These are phyloP conservation scores for Hydropsyche tenuis DNA, from an alignment of 1,140 invertebrate species.

Conservation along the genomic window DNA sequence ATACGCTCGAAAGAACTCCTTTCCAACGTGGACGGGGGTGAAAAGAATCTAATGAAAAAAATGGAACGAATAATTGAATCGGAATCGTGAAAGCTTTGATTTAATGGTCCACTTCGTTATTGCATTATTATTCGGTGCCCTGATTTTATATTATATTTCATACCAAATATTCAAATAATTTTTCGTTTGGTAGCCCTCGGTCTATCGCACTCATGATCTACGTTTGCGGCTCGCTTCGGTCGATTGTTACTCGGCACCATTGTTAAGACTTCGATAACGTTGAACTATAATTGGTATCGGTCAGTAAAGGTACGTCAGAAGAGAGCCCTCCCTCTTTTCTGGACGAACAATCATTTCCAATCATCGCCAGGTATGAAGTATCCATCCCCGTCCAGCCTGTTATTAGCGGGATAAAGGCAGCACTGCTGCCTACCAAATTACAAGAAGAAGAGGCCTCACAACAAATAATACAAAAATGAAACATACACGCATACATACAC, in stretches of 20 bases:
- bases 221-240: conserved; percentile 13
- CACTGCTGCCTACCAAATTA: conserved; percentile 30
- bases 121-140: neutral
- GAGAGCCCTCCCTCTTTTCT: neutral
- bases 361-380: conserved; percentile 43
- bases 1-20: conserved; percentile 17
- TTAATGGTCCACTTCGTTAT: conserved; percentile 18
- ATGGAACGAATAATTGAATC: conserved; percentile 24
- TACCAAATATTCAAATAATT: neutral
- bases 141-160: neutral
- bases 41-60: conserved; percentile 9
- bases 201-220: conserved; percentile 28
- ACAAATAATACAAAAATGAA: conserved; percentile 28
- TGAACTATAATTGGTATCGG: conserved; percentile 48
- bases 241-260: conserved; percentile 39
- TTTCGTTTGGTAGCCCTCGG: neutral
- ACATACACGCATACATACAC: neutral
- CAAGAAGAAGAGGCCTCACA: conserved; percentile 25
- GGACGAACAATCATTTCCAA: conserved; percentile 43
- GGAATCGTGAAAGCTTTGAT: neutral
- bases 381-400: conserved; percentile 31
- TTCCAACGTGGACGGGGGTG: neutral
- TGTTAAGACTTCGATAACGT: conserved; percentile 44
- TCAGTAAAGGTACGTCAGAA: conserved; percentile 18
- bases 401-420: conserved; percentile 36